Evolutionary conservation across 92 coral and sea anemone genomes (phyloP).

Genomic region (Pocillopora meandrina): DNA sequence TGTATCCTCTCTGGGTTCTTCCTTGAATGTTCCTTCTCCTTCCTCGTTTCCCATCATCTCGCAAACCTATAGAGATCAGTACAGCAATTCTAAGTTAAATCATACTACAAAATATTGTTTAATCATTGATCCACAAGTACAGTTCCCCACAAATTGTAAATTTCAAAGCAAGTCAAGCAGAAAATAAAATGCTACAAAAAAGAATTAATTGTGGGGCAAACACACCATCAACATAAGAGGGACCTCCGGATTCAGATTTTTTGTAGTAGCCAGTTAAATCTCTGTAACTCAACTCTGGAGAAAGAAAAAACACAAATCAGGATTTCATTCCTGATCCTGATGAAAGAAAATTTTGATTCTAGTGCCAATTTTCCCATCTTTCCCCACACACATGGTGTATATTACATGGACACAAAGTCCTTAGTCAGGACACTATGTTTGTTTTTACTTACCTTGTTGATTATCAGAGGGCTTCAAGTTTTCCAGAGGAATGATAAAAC

Average conservation of each 20-base stretch:
- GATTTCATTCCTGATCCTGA: background rate
- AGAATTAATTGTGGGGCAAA: background rate
- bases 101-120: too few relatives aligned
- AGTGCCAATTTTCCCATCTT: too few relatives aligned
- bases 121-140: too few relatives aligned
- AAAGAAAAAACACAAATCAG: background rate
- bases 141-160: too few relatives aligned
- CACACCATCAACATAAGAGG: constrained; percentile 68
- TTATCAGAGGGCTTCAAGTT: constrained; percentile 46
- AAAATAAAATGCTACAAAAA: too few relatives aligned
- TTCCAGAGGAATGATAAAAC: constrained; percentile 55
- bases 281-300: constrained; percentile 77
- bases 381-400: too few relatives aligned
- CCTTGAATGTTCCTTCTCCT: constrained; percentile 19
- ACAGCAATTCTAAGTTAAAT: background rate
- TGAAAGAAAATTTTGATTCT: too few relatives aligned
- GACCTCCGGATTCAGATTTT: constrained; percentile 75
- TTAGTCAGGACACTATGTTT: background rate
- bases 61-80: constrained; percentile 19
- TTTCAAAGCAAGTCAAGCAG: too few relatives aligned
- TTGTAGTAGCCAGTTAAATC: constrained; percentile 89
- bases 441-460: constrained; percentile 39
- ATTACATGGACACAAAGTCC: too few relatives aligned
- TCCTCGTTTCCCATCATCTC: constrained; percentile 62
- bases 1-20: constrained; percentile 20